phyloP scores from a whole-genome alignment of 2,888 invertebrate genomes.

The Polyommatus iphigenia region DNA sequence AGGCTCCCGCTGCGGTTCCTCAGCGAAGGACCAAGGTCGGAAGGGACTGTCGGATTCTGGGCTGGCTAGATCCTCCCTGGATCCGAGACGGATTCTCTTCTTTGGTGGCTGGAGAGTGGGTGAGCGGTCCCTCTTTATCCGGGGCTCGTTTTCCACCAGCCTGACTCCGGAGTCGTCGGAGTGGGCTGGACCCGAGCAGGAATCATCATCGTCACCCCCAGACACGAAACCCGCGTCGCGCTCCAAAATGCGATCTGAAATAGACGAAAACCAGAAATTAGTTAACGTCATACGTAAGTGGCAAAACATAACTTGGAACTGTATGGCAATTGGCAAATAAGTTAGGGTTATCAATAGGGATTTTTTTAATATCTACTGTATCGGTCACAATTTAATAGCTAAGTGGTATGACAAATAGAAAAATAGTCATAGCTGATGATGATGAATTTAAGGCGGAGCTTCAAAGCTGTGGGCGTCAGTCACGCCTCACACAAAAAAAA shows the following conservation, averaged over 20 bases:
- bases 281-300: neutral
- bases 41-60: constrained; percentile 77
- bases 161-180: constrained; percentile 77
- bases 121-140: constrained; percentile 80
- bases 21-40: constrained; percentile 83
- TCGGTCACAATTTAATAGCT: too few relatives aligned
- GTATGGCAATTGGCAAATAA: too few relatives aligned
- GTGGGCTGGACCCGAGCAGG: constrained; percentile 74
- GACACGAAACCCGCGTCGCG: constrained; percentile 87
- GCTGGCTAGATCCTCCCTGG: constrained; percentile 62
- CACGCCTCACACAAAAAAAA: constrained; percentile 5
- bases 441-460: constrained; percentile 12
- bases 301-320: too few relatives aligned
- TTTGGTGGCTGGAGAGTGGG: constrained; percentile 81
- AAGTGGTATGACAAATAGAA: too few relatives aligned
- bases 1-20: constrained; percentile 83
- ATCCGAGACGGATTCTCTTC: constrained; percentile 83
- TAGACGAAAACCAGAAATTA: constrained; percentile 49
- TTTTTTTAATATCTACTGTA: too few relatives aligned
- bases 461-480: neutral
- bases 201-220: constrained; percentile 86
- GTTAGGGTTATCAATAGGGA: too few relatives aligned
- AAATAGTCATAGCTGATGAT: neutral
- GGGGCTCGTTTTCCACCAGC: constrained; percentile 65
- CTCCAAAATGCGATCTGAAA: constrained; percentile 80